Evolutionary conservation across 2,113 vertebrate genomes (phyloP), one percentile per base, ranked within the genome.

Genomic region (Eulemur macaco): DNA sequence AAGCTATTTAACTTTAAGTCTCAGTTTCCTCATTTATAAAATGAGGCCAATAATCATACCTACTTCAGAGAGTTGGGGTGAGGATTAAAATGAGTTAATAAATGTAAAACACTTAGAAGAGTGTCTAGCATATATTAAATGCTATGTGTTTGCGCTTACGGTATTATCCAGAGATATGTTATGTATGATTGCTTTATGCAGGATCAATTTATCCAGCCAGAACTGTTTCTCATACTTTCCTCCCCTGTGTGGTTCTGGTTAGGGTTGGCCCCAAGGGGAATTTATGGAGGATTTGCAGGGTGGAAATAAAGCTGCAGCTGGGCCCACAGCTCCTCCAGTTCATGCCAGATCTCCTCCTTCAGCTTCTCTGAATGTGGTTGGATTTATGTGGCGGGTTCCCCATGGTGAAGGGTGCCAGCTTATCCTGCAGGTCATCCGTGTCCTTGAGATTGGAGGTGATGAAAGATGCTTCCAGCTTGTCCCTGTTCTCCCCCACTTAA

Each of bases 11-110:
- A 29, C 15, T 60, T 68, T 12, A 85, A 80, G 29, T 13, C 71
- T 95, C 8, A 52, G 25, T 74, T 60, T 80, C 37, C 37, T 96
- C 54, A 78, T 69, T 94, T 89, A 68, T 86, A 89, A 96, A 86
- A 89, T 52, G 18, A 96, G 17, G 8, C 37, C 76, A 82, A 39
- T 37, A 52, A 52, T 68, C 34, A 95, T 34, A 23, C 31, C 13
- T 68, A 71, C 11, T 56, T 74, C 6, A 84, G 54, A 92, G 56
- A 82, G 37, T 29, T 45, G 50, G 83, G 42, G 29, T 77, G 34
- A 86, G 37, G 14, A 45, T 74, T 82, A 82, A 31, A 42, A 69
- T 54, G 31, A 95, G 25, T 74, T 83, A 76, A 39, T 27, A 39
- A 34, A 63, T 50, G 18, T 31, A 69, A 93, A 94, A 84, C 47